phyloP scores from a whole-genome alignment of 30 jellyfish, hydroid and myxozoan species.

The Rhopilema esculentum region DNA sequence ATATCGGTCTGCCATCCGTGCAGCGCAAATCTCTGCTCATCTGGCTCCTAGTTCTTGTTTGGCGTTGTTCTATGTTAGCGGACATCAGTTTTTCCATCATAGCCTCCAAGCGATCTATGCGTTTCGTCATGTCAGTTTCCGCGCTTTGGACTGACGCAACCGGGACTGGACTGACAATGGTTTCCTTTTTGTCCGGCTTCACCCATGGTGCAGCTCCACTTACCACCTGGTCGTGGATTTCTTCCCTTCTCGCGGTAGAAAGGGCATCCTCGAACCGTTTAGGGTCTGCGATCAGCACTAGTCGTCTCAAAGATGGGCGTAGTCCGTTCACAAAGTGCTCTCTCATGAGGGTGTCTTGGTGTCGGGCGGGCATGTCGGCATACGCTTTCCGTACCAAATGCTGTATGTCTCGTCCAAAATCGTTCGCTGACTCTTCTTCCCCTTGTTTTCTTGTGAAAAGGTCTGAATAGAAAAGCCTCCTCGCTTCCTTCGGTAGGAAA shows the following conservation, averaged over 20 bases:
- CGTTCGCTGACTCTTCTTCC: background rate
- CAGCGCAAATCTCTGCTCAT: too few relatives aligned
- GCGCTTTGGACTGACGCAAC: background rate
- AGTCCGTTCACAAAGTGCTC: slow-evolving; percentile 42
- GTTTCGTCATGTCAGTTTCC: background rate
- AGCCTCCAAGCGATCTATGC: slow-evolving; percentile 26
- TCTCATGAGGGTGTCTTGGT: slow-evolving; percentile 12
- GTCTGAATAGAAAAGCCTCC: slow-evolving; percentile 43
- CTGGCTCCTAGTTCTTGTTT: too few relatives aligned
- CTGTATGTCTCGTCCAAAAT: background rate
- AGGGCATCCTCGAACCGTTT: background rate
- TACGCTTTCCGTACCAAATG: background rate
- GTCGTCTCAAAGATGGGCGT: slow-evolving; percentile 12
- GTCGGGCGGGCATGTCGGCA: background rate
- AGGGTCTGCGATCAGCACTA: slow-evolving; percentile 7
- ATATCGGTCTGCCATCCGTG: too few relatives aligned
- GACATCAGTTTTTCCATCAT: slow-evolving; percentile 27
- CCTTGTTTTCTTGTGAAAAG: slow-evolving; percentile 1
- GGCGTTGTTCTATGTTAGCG: too few relatives aligned
- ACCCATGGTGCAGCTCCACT: slow-evolving; percentile 44
- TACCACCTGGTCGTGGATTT: slow-evolving; percentile 19
- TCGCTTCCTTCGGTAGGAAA: slow-evolving; percentile 51
- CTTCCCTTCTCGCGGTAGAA: slow-evolving; percentile 24
- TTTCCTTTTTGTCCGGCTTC: background rate
- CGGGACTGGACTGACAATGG: background rate